These are phyloP conservation scores for Physocephala rufipes DNA, from an alignment of 2,888 invertebrate species.

Conservation along the genomic window DNA sequence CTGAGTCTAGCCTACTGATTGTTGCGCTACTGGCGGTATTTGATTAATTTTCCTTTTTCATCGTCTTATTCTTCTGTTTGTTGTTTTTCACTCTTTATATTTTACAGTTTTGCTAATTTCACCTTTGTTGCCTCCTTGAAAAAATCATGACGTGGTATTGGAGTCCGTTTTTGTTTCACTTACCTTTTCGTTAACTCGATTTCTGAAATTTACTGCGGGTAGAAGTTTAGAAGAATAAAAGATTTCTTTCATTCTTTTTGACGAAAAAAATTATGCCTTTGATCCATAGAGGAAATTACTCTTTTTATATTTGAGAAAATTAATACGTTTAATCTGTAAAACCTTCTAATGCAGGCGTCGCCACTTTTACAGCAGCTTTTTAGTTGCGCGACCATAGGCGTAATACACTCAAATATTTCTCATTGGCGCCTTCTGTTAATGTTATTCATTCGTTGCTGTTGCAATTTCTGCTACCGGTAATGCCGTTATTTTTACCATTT, in stretches of 20 bases:
- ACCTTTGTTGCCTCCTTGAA: background rate
- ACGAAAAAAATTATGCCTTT: no score
- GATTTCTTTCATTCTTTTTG: background rate
- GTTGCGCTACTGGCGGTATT: conserved; percentile 25
- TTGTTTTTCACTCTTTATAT: background rate
- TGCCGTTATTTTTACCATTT: no score
- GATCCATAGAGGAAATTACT: no score
- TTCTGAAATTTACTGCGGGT: background rate
- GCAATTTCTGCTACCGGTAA: background rate
- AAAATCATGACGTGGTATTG: no score
- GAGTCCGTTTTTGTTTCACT: no score
- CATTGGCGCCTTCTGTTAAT: background rate
- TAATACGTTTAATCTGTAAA: no score
- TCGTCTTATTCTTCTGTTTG: background rate
- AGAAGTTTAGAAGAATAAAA: background rate
- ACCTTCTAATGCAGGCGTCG: no score
- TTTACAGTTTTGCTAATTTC: background rate
- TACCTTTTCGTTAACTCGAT: no score
- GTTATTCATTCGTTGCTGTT: background rate
- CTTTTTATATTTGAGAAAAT: no score
- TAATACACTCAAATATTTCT: background rate
- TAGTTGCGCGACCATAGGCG: no score
- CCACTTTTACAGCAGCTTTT: no score
- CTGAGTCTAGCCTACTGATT: conserved; percentile 28
- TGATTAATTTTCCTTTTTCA: background rate